A percentile compares a stretch with the other conserved stretches of the same genome.
Conservation (phyloP, 2,113 vertebrate species). For the Sakesphorus luctuosus region DNA sequence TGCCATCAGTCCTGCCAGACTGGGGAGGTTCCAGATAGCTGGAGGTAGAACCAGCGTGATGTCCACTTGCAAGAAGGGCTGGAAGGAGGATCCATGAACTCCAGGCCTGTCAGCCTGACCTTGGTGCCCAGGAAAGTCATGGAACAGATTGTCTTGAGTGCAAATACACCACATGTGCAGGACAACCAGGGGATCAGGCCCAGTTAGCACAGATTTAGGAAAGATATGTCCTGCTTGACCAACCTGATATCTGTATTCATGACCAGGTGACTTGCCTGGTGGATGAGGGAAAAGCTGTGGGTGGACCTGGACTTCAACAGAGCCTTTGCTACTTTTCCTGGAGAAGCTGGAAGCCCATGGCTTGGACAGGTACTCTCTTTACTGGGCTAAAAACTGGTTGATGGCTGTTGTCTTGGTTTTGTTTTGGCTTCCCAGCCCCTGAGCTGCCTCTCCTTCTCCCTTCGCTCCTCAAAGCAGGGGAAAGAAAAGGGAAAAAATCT, state of each 20-base stretch:
- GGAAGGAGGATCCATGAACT: background rate
- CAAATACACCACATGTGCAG: rapidly evolving
- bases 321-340: background rate
- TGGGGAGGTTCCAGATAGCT: background rate
- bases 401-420: too few relatives aligned
- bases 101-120: background rate
- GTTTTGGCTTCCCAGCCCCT: too few relatives aligned
- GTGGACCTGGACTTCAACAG: background rate
- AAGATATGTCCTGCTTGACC: background rate
- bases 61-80: background rate
- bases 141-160: too few relatives aligned
- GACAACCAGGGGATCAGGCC: background rate
- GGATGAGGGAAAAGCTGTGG: background rate
- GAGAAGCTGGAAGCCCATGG: background rate
- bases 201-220: background rate
- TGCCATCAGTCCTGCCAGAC: background rate
- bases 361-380: background rate
- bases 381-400: background rate
- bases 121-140: background rate
- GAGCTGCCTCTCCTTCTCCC: too few relatives aligned
- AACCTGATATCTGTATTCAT: background rate
- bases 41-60: background rate
- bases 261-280: background rate
- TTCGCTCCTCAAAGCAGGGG: too few relatives aligned
- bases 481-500: too few relatives aligned